A percentile compares a stretch with the other conserved stretches of the same genome.
Conservation (phyloP, 2,888 invertebrate genomes). For the Sericinus montela region DNA sequence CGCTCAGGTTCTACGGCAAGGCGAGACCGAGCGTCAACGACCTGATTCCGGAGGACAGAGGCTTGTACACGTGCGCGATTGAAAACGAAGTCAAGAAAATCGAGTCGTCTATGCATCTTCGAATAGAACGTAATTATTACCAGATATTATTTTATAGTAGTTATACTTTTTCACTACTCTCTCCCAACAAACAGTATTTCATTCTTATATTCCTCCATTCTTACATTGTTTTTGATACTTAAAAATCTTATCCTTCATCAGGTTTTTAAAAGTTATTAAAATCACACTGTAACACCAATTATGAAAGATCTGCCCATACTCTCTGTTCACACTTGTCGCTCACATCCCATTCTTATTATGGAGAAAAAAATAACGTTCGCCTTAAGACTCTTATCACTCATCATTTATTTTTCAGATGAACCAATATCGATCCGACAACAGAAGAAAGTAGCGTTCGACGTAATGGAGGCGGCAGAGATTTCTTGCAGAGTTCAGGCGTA, state of each 20-base stretch:
- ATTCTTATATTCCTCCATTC: too few species aligned
- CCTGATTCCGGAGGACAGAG: slow-evolving; percentile 90
- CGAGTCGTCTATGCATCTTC: slow-evolving; percentile 93
- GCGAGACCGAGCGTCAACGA: slow-evolving; percentile 87
- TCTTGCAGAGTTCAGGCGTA: slow-evolving; percentile 94
- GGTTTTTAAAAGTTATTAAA: too few species aligned
- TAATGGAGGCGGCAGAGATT: slow-evolving; percentile 91
- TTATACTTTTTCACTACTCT: too few species aligned
- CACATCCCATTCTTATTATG: too few species aligned
- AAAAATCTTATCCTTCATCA: too few species aligned
- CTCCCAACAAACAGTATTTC: too few species aligned
- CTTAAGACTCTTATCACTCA: too few species aligned
- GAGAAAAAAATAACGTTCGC: not conserved
- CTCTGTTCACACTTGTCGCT: too few species aligned
- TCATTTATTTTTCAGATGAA: slow-evolving; percentile 85
- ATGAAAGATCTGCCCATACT: too few species aligned
- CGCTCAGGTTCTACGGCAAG: slow-evolving; percentile 88
- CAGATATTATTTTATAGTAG: too few species aligned
- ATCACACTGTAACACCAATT: too few species aligned
- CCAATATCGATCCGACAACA: slow-evolving; percentile 92
- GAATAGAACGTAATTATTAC: slow-evolving; percentile 89
- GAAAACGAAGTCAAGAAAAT: slow-evolving; percentile 93
- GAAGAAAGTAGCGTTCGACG: slow-evolving; percentile 92
- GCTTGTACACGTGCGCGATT: slow-evolving; percentile 92
- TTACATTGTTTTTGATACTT: too few species aligned